Evolutionary conservation across 1,140 invertebrate genomes (phyloP), one percentile per base, ranked within the genome.

Genomic region (Homarus americanus): DNA sequence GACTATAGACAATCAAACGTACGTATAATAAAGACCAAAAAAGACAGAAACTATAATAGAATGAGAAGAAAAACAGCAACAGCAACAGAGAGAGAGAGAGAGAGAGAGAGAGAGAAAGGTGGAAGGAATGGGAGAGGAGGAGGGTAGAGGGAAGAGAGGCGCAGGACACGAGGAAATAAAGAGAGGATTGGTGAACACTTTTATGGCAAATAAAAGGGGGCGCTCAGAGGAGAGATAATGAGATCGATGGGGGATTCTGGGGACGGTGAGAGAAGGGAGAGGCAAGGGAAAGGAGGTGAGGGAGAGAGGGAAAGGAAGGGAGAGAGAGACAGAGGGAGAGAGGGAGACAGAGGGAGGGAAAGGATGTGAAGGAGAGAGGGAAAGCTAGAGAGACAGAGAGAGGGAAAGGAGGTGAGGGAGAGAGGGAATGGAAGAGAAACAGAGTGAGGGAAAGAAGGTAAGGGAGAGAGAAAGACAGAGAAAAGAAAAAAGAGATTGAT

Each of bases 131-230:
- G 2, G 72, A 3, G 36, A 40, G 32, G 36, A 4, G 36, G 9
- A 73, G 10, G 4, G 28, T 3, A 34, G 24, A 24, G 40, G 32
- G 10, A 40, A 76, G 40, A 38, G 73, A 12, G 28, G 28, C 4
- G 73, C 36, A 40, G 12, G 73, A 76, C 36, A 76, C 17, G 49
- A n/a, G 63, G 63, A 69, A 69, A 69, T 28, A 69, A 32, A 69
- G 63, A 12, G 4, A 69, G 63, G 24, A 69, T 69, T 69, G 63
- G 63, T 69, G 63, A 28, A 69, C 4, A 69, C 63, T 69, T 69
- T 69, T 69, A 69, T 69, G n/a, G n/a, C n/a, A 69, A 69, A 69
- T 69, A 69, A 69, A 69, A 69, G 63, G 63, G 44, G 12, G n/a
- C 63, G 15, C 63, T 32, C n/a, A 32, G 63, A 69, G 63, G 63